These are phyloP conservation scores for Orthosia gothica DNA, from an alignment of 2,888 invertebrate species.

Conservation along the genomic window DNA sequence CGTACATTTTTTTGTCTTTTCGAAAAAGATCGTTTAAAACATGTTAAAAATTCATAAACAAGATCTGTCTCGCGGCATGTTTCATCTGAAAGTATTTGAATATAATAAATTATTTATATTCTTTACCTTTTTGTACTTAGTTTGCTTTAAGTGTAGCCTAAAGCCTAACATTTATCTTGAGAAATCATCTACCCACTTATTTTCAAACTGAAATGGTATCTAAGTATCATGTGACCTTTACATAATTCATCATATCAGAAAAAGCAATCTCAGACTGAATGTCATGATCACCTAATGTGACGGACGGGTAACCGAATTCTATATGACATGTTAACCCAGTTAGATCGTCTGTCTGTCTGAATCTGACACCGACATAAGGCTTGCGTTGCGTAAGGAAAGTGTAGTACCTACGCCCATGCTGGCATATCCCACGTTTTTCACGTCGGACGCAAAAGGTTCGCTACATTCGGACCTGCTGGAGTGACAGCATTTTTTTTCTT, in stretches of 20 bases:
- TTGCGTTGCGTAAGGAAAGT: background rate
- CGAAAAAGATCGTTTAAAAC: background rate
- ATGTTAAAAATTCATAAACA: background rate
- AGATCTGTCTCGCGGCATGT: background rate
- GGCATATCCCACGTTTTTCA: constrained; percentile 13
- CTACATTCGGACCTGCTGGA: background rate
- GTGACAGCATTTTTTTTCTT: background rate
- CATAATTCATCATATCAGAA: constrained; percentile 13
- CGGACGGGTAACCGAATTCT: constrained; percentile 22
- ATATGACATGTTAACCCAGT: constrained; percentile 32
- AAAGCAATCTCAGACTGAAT: constrained; percentile 23
- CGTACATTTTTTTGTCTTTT: background rate
- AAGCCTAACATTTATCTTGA: background rate
- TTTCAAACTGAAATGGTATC: background rate
- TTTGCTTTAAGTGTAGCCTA: background rate
- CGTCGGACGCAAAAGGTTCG: constrained; percentile 18
- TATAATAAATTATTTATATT: constrained; percentile 1
- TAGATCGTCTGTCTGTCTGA: constrained; percentile 28
- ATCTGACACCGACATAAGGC: constrained; percentile 38
- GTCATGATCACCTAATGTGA: constrained; percentile 23
- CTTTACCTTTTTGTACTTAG: background rate
- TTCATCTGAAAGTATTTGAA: constrained; percentile 4
- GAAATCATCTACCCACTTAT: background rate
- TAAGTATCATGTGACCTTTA: background rate
- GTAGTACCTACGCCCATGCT: background rate